phyloP scores from a whole-genome alignment of 2,113 vertebrate species.

The Crotalus horridus region DNA sequence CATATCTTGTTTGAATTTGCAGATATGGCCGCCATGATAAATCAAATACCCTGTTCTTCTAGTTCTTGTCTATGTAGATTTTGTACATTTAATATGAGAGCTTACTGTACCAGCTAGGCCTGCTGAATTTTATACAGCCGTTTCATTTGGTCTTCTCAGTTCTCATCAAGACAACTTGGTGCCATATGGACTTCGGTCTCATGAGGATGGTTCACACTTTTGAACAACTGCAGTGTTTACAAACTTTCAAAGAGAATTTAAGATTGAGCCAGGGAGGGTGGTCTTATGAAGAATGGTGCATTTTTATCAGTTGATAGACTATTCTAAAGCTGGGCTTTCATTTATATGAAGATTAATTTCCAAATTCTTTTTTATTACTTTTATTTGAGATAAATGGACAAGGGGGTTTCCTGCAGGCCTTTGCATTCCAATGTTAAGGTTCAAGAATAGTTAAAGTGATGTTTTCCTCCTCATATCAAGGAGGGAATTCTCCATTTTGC shows the following conservation, averaged over 20 bases:
- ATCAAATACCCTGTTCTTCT: too few relatives aligned
- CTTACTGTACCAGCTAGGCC: neutral
- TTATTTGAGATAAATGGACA: neutral
- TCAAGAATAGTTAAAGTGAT: neutral
- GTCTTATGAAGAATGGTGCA: neutral
- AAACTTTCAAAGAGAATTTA: neutral
- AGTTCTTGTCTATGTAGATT: neutral
- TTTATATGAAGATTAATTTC: neutral
- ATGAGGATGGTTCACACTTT: neutral
- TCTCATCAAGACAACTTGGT: neutral
- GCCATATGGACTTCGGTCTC: neutral
- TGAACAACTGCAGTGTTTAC: neutral
- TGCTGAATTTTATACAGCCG: neutral
- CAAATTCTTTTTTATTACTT: neutral
- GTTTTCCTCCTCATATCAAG: neutral
- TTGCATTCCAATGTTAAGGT: too few relatives aligned
- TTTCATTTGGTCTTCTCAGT: neutral
- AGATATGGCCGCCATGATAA: too few relatives aligned
- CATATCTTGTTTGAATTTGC: too few relatives aligned
- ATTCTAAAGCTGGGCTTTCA: neutral
- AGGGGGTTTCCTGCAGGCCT: neutral
- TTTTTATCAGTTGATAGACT: neutral
- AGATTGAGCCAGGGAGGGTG: neutral
- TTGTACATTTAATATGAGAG: neutral
- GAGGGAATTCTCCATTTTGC: neutral